Evolutionary conservation across 1,140 invertebrate genomes (phyloP).

Genomic region (Drosophila sturtevanti): DNA sequence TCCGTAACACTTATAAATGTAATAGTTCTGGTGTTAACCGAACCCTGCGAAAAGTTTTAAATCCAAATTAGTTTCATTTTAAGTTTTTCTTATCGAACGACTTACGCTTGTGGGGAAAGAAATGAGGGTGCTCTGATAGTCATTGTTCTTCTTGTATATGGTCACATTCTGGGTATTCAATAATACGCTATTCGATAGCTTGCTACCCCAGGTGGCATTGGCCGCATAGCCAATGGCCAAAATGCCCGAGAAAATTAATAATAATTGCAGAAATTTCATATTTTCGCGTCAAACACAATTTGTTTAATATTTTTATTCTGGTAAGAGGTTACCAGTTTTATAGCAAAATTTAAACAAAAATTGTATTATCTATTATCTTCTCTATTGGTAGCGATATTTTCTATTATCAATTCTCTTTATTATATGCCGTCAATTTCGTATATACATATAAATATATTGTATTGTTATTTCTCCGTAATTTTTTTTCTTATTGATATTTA

Average conservation of each 20-base stretch:
- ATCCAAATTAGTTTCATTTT: too few relatives aligned
- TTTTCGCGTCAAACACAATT: background rate
- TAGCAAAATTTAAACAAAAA: background rate
- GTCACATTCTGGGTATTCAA: slow-evolving; percentile 39
- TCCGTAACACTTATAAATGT: slow-evolving; percentile 51
- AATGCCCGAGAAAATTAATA: slow-evolving; percentile 39
- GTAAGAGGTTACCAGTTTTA: background rate
- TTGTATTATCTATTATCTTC: slow-evolving; percentile 1
- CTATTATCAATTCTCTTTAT: slow-evolving; percentile 7
- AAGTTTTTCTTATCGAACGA: too few relatives aligned
- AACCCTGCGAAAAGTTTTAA: slow-evolving; percentile 30
- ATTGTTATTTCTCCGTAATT: background rate
- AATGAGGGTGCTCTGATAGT: slow-evolving; percentile 2
- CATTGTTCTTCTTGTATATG: slow-evolving; percentile 23
- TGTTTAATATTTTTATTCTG: background rate
- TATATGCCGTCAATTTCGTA: slow-evolving; percentile 2
- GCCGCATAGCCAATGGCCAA: slow-evolving; percentile 44
- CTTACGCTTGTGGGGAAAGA: slow-evolving; percentile 35
- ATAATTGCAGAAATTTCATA: slow-evolving; percentile 41
- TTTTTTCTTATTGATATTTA: background rate
- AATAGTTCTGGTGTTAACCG: slow-evolving; percentile 49
- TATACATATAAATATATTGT: background rate
- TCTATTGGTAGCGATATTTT: background rate
- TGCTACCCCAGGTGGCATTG: slow-evolving; percentile 42
- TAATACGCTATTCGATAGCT: slow-evolving; percentile 30